phyloP scores from a whole-genome alignment of 2,888 invertebrate species.

The Fragum fragum region DNA sequence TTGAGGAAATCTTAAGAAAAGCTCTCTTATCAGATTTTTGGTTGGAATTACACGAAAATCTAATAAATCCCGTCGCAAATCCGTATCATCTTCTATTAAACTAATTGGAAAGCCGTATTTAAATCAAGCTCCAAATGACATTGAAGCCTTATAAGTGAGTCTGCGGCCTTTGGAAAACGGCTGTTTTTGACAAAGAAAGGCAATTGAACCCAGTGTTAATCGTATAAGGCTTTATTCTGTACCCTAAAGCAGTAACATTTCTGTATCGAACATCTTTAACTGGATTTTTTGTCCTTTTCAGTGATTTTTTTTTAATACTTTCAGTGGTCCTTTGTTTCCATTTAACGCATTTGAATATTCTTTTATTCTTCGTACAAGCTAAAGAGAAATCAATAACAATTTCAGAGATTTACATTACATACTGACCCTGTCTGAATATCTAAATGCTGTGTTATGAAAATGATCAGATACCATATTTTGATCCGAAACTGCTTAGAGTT shows the following conservation, averaged over 20 bases:
- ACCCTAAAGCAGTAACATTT: background rate
- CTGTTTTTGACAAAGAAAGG: constrained; percentile 40
- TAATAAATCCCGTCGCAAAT: constrained; percentile 46
- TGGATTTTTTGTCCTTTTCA: too few relatives aligned
- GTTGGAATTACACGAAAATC: constrained; percentile 42
- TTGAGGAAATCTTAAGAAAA: background rate
- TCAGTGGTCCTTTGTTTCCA: too few relatives aligned
- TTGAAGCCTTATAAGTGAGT: constrained; percentile 49
- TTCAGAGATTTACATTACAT: too few relatives aligned
- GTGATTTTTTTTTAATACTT: too few relatives aligned
- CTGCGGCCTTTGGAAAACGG: constrained; percentile 12
- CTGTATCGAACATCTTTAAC: too few relatives aligned
- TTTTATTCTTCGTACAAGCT: too few relatives aligned
- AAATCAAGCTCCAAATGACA: constrained; percentile 43
- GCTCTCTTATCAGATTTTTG: constrained; percentile 41
- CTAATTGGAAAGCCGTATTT: constrained; percentile 58
- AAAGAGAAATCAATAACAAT: too few relatives aligned
- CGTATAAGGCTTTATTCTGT: background rate
- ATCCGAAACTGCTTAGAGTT: too few relatives aligned
- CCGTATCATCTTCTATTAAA: constrained; percentile 54
- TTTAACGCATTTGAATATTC: too few relatives aligned
- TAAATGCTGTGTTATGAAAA: too few relatives aligned
- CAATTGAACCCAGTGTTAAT: constrained; percentile 10
- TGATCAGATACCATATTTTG: too few relatives aligned
- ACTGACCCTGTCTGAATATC: too few relatives aligned